Conservation (phyloP, 1,140 invertebrate species). For the Laodelphax striatellus region DNA sequence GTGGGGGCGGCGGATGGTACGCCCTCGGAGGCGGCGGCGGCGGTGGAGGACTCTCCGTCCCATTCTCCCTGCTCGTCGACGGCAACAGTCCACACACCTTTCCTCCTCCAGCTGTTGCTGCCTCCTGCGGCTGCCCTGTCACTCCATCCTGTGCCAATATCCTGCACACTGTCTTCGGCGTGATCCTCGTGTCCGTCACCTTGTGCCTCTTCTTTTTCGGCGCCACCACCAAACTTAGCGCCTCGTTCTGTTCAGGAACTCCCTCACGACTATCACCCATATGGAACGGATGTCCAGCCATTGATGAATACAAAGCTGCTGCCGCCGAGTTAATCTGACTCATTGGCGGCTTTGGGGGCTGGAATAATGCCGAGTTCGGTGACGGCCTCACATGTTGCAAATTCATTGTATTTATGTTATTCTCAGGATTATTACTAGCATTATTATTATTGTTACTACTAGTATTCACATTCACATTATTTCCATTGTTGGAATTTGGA, state of each 20-base stretch:
- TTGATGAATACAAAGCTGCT: slow-evolving; percentile 42
- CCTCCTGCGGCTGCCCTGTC: slow-evolving; percentile 41
- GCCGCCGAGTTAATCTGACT: slow-evolving; percentile 49
- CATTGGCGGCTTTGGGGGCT: slow-evolving; percentile 60
- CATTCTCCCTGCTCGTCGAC: slow-evolving; percentile 27
- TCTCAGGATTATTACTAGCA: slow-evolving; percentile 33
- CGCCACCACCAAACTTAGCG: slow-evolving; percentile 82
- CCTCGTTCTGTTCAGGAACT: slow-evolving; percentile 82
- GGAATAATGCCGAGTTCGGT: slow-evolving; percentile 58
- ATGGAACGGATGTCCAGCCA: slow-evolving; percentile 51
- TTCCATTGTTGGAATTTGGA: slow-evolving; percentile 22
- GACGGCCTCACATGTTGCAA: slow-evolving; percentile 56
- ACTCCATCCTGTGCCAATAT: slow-evolving; percentile 70
- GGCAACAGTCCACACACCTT: slow-evolving; percentile 34
- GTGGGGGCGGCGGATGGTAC: slow-evolving; percentile 66
- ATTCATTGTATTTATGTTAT: slow-evolving; percentile 47
- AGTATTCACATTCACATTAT: slow-evolving; percentile 16
- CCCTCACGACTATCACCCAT: slow-evolving; percentile 46
- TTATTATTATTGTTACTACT: slow-evolving; percentile 20
- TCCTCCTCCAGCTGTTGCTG: neutral
- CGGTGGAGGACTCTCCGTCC: slow-evolving; percentile 45
- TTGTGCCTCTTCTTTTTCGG: slow-evolving; percentile 95
- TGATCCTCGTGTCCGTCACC: slow-evolving; percentile 91
- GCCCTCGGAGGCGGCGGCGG: slow-evolving; percentile 57
- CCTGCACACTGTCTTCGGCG: slow-evolving; percentile 76